A percentile compares a stretch with the other conserved stretches of the same genome.
Evolutionary conservation across 2,113 vertebrate species (phyloP).

Genomic region (Channa maculata): DNA sequence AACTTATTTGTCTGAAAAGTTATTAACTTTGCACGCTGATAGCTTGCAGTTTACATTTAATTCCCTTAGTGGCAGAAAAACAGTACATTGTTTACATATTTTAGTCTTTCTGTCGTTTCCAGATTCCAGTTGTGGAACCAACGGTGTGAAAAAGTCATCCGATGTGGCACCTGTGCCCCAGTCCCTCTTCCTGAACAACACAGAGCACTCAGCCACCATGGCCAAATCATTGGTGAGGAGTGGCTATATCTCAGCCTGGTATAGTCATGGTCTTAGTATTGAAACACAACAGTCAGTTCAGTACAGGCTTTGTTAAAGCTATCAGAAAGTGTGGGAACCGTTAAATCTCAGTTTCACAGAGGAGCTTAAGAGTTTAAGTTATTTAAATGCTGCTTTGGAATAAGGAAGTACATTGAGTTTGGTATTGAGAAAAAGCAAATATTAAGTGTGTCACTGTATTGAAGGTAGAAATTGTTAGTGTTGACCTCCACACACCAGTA

Average conservation of each 20-base stretch:
- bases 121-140: slow-evolving; percentile 94
- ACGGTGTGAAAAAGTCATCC: slow-evolving; percentile 89
- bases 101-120: slow-evolving; percentile 5
- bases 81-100: not conserved
- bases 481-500: too few relatives aligned
- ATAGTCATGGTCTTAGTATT: not conserved
- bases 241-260: not conserved
- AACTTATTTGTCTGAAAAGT: not conserved
- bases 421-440: not conserved
- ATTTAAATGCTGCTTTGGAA: not conserved
- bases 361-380: not conserved
- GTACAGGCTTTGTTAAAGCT: not conserved
- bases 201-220: slow-evolving; percentile 65
- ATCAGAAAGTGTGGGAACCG: not conserved
- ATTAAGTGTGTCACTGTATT: not conserved
- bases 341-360: not conserved
- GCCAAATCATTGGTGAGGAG: slow-evolving; percentile 78
- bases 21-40: not conserved
- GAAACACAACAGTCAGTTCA: not conserved
- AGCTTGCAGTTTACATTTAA: not conserved
- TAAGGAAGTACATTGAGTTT: not conserved
- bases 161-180: slow-evolving; percentile 76
- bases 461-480: not conserved
- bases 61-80: not conserved
- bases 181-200: slow-evolving; percentile 83